Base-by-base conservation (phyloP, 1,140 invertebrate genomes). In the Periplaneta americana region DNA sequence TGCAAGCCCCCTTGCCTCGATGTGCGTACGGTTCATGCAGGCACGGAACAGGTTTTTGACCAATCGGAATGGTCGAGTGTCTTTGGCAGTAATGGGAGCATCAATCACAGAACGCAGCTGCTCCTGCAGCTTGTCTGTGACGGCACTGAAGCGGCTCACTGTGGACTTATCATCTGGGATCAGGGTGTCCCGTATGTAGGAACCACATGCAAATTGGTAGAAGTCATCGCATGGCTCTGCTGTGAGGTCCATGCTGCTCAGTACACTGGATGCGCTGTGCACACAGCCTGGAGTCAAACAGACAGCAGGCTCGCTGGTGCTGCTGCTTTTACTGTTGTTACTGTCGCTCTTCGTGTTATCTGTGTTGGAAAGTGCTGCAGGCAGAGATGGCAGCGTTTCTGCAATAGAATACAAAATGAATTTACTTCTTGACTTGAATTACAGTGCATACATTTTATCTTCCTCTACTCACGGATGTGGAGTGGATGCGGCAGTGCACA, bases 151-250 rank as follows among this genome's bases (percentile, higher is more conserved):
- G 0, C 88, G 86, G n/a, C 88, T 83, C 35, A 80, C 36, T 13
- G 87, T 85, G 0, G 89, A 88, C 82, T 88, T 88, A 81, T 91
- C 90, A 79, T 93, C 91, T 0, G 92, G 91, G 37, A 93, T 93
- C 2, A 87, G 84, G 0, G 87, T 90, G 0, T 86, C 86, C 75
- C 87, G 84, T n/a, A 91, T 82, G 86, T 90, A 91, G 10, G 87
- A 87, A 9, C 90, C 89, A 83, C 90, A 95, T 2, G 94, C 91
- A 83, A 94, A 95, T 83, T 92, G 86, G 87, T 96, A 97, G 87
- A 97, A 97, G 86, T 97, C 94, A 11, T 94, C 90, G 85, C 96
- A 97, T 0, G 96, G 96, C 82, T 94, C 89, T 1, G 92, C 89
- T 0, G 83, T 84, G 9, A 84, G 80, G 81, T 93, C 89, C 87